Evolutionary conservation across 2,888 invertebrate species (phyloP).

Genomic region (Nipponacmea schrenckii): DNA sequence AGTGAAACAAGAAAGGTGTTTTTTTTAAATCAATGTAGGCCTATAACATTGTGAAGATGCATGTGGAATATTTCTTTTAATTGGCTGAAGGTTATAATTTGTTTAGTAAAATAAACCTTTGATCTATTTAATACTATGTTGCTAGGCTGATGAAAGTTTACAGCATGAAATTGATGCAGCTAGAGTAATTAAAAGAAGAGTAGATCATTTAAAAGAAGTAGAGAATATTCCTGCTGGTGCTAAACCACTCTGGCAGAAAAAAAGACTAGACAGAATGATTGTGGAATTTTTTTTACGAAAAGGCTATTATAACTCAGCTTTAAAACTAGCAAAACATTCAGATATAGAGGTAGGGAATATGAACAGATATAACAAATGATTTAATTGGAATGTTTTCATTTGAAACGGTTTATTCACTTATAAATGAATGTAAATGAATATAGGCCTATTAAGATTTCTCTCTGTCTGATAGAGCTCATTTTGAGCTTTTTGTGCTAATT

Average conservation of each 20-base stretch:
- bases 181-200: conserved; percentile 87
- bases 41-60: no score
- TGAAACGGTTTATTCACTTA: no score
- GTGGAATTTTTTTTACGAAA: conserved; percentile 94
- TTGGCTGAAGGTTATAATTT: no score
- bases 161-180: conserved; percentile 91
- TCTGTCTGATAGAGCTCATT: no score
- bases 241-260: conserved; percentile 79
- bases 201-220: conserved; percentile 88
- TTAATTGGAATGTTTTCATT: not conserved
- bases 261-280: conserved; percentile 92
- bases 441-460: no score
- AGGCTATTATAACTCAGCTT: conserved; percentile 95
- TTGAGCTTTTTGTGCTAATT: no score
- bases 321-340: conserved; percentile 84
- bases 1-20: no score
- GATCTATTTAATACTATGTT: conserved; percentile 73
- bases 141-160: conserved; percentile 86
- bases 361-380: not conserved
- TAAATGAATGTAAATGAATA: no score
- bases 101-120: conserved; percentile 82
- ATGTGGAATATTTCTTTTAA: no score
- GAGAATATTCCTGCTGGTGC: conserved; percentile 69
- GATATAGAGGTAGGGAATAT: conserved; percentile 65
- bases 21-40: no score